phyloP scores from a whole-genome alignment of 92 coral and sea anemone genomes.

The Diadumene lineata region DNA sequence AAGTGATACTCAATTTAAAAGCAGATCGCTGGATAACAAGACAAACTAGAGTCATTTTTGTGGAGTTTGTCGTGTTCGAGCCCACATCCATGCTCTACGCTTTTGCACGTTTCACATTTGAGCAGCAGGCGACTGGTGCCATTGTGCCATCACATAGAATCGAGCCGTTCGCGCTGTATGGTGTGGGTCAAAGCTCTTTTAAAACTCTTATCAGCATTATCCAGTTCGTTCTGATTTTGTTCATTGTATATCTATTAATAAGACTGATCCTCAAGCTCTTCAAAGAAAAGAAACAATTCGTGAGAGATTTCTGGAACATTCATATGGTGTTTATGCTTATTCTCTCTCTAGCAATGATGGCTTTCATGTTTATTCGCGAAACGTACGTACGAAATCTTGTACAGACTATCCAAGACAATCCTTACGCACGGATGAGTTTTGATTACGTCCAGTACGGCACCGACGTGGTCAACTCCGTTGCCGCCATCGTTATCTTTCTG shows the following conservation, averaged over 20 bases:
- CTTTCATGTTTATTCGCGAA: slow-evolving; percentile 55
- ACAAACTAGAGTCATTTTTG: slow-evolving; percentile 49
- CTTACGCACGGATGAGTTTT: slow-evolving; percentile 85
- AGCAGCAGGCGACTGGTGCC: slow-evolving; percentile 66
- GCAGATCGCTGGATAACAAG: slow-evolving; percentile 70
- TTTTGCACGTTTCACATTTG: slow-evolving; percentile 64
- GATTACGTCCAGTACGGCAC: slow-evolving; percentile 79
- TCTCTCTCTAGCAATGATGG: slow-evolving; percentile 55
- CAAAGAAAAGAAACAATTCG: slow-evolving; percentile 41
- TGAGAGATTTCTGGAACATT: slow-evolving; percentile 78
- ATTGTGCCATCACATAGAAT: slow-evolving; percentile 42
- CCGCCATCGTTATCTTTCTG: slow-evolving; percentile 69
- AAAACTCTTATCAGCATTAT: slow-evolving; percentile 39
- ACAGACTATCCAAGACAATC: slow-evolving; percentile 64
- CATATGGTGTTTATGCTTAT: slow-evolving; percentile 53
- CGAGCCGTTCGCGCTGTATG: slow-evolving; percentile 71
- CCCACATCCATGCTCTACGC: slow-evolving; percentile 70
- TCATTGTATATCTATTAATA: slow-evolving; percentile 28
- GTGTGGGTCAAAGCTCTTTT: slow-evolving; percentile 37
- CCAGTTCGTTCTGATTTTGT: slow-evolving; percentile 46
- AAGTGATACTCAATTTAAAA: slow-evolving; percentile 53
- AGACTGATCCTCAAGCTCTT: slow-evolving; percentile 40
- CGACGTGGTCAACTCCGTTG: slow-evolving; percentile 63
- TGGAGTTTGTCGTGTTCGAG: slow-evolving; percentile 61
- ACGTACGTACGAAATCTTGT: slow-evolving; percentile 55